phyloP scores from a whole-genome alignment of 2,888 invertebrate species.

The Synanthedon vespiformis region DNA sequence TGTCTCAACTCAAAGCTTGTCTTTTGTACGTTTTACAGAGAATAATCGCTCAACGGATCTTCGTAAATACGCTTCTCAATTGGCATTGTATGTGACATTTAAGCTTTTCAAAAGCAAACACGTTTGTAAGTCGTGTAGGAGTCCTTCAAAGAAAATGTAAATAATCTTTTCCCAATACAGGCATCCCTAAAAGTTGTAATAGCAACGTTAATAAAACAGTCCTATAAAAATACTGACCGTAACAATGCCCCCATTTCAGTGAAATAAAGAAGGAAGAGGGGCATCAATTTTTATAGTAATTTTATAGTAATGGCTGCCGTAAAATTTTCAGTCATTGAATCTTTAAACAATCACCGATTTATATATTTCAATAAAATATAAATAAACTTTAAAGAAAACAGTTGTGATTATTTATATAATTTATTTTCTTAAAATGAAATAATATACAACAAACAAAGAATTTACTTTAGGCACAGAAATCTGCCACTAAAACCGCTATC shows the following conservation, averaged over 20 bases:
- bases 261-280: neutral
- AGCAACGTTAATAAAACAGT: neutral
- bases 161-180: neutral
- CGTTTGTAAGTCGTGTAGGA: neutral
- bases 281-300: conserved; percentile 1
- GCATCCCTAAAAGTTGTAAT: neutral
- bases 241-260: neutral
- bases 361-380: too few species aligned
- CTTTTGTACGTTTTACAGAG: conserved; percentile 11
- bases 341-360: too few species aligned
- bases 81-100: conserved; percentile 4
- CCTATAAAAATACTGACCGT: neutral
- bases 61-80: conserved; percentile 9
- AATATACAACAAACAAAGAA: too few species aligned
- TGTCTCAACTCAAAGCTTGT: conserved; percentile 15
- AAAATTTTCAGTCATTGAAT: too few species aligned
- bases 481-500: too few species aligned
- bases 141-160: neutral
- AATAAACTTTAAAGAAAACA: too few species aligned
- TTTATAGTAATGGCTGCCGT: neutral
- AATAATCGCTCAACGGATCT: conserved; percentile 11
- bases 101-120: neutral
- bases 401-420: too few species aligned
- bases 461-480: too few species aligned
- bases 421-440: too few species aligned